Conservation (phyloP, 2,113 vertebrate species). For the Peromyscus polionotus region DNA sequence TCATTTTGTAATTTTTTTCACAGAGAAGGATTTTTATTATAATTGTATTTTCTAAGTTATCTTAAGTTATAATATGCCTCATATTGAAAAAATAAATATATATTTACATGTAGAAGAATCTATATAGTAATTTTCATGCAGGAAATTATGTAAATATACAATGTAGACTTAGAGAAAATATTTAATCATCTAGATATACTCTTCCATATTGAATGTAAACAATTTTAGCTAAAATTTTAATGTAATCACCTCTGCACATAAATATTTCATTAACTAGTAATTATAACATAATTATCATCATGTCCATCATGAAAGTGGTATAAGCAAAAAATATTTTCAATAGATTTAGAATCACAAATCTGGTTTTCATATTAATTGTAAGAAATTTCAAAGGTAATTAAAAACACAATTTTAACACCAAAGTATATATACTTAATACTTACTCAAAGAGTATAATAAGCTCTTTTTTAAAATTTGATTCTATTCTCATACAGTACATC, state of each 20-base stretch:
- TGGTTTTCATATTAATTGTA: slow-evolving; percentile 62
- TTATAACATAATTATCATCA: slow-evolving; percentile 69
- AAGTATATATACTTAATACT: slow-evolving; percentile 35
- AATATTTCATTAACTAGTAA: slow-evolving; percentile 77
- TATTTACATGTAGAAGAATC: slow-evolving; percentile 37
- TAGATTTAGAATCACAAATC: slow-evolving; percentile 57
- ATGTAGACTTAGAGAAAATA: slow-evolving; percentile 63
- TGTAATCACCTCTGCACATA: slow-evolving; percentile 76
- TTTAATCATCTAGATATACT: slow-evolving; percentile 69
- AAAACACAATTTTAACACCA: slow-evolving; percentile 42
- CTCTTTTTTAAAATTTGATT: not conserved
- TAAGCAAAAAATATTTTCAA: slow-evolving; percentile 64
- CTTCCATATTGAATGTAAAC: slow-evolving; percentile 67
- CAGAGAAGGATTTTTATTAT: slow-evolving; percentile 5
- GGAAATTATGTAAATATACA: slow-evolving; percentile 64
- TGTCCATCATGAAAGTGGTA: slow-evolving; percentile 61
- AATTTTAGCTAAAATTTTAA: slow-evolving; percentile 78
- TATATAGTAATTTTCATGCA: slow-evolving; percentile 57
- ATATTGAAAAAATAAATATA: not conserved
- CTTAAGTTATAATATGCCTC: slow-evolving; percentile 55
- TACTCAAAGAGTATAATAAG: not conserved
- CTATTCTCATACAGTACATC: too few species aligned
- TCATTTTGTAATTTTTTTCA: not conserved
- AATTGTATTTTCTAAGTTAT: slow-evolving; percentile 33
- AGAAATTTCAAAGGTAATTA: slow-evolving; percentile 66